Base-by-base conservation (phyloP, 2,797 vertebrate genomes). In the Tenualosa ilisha region DNA sequence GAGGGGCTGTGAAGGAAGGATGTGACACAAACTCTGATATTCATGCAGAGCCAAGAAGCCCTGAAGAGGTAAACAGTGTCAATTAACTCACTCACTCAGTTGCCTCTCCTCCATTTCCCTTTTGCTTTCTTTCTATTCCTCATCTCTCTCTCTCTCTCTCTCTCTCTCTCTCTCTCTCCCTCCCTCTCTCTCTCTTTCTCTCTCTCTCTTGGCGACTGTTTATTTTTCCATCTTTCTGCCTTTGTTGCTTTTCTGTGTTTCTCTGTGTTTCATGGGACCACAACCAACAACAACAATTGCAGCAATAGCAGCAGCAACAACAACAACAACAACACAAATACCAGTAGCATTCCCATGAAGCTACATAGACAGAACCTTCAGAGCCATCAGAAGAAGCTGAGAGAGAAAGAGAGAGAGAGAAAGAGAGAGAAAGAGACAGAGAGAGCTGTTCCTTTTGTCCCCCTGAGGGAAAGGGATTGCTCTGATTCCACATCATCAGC, bases 41-140 rank as follows among this genome's bases (percentile, higher is more conserved):
- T 63, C n/a, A 63, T 26, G 22, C 61, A n/a, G 17, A 61, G 2
- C 24, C 88, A 89, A 88, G 85, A 87, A 83, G 85, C 81, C 86
- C 85, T 83, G 24, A 72, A 20, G 49, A 82, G 59, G 87, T 90
- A 90, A 91, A 90, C 87, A 90, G 87, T 88, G 31, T 82, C 89
- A 85, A 89, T 90, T 89, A 90, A 87, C 85, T 82, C 43, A 31
- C 20, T 61, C 56, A 20, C 56, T 61, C 6, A n/a, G 56, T 61
- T 61, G 56, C 20, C 15, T 17, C 22, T 1, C 56, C 22, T 88
- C 89, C 87, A 68, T 54, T 83, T 86, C 88, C 88, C 68, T 86
- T 53, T 12, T 53, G 3, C 68, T 59, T 56, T 31, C 22, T 63
- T 54, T 79, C 50, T 54, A 31, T 50, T 24, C 22, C 4, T 20